Evolutionary conservation across 2,113 vertebrate species (phyloP).

Genomic region (Tetrax tetrax): DNA sequence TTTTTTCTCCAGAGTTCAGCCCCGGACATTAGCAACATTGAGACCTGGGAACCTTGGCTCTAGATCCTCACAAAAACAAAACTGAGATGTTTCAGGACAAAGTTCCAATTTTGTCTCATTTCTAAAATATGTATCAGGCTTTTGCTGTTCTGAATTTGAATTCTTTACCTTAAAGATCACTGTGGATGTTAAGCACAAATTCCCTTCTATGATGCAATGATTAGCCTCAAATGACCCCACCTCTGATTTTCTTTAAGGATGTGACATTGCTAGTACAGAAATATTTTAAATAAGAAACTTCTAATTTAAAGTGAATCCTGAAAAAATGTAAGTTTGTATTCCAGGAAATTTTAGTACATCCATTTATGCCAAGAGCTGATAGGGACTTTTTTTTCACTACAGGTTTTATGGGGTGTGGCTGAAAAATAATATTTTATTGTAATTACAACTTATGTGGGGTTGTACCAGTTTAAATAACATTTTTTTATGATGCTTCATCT

Average conservation of each 20-base stretch:
- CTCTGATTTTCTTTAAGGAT: neutral
- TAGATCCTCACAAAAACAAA: neutral
- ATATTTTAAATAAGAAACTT: neutral
- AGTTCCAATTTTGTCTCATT: neutral
- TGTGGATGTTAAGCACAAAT: neutral
- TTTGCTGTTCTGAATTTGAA: neutral
- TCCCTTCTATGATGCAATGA: neutral
- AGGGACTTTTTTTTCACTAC: neutral
- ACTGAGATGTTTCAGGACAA: neutral
- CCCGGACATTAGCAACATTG: neutral
- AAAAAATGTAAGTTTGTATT: neutral
- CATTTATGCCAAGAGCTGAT: neutral
- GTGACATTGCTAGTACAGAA: neutral
- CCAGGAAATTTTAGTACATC: neutral
- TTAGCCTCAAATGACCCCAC: neutral
- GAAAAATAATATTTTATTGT: slow-evolving; percentile 30
- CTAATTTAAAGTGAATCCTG: neutral
- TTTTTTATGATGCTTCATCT: neutral
- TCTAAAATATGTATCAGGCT: neutral
- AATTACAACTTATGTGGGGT: slow-evolving; percentile 10
- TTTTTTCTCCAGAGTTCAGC: neutral
- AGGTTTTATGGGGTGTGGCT: neutral
- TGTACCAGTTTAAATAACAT: slow-evolving; percentile 15
- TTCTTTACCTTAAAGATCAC: neutral
- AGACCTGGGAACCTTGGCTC: neutral